Evolutionary conservation across 2,797 vertebrate genomes (phyloP), one percentile per base, ranked within the genome.

Genomic region (Xyrichtys novacula): DNA sequence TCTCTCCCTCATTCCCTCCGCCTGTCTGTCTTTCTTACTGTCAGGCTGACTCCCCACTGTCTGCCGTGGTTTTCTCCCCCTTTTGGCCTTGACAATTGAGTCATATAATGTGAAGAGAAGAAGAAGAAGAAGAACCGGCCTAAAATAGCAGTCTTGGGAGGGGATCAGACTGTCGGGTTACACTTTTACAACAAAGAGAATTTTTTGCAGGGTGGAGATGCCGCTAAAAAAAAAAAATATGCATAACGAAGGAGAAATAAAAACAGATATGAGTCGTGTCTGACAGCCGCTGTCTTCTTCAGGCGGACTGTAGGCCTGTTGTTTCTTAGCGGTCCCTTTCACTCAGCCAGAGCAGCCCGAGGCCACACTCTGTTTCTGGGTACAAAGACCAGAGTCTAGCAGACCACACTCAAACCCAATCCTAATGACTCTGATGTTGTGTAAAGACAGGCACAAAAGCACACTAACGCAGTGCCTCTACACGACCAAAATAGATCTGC

Each of bases 21-120:
- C 31, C 56, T 39, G 56, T 57, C 79, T 40, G 50, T 74, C 85
- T 80, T 17, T 71, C 73, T 77, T 47, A 74, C 80, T 49, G 79
- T 86, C 84, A 87, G 76, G 9, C 73, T 29, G 78, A 88, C 86
- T 90, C 86, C 81, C 48, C 75, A 77, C 76, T 77, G 88, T 89
- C 82, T 86, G 84, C 81, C 11, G 71, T 71, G 78, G 81, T 80
- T 84, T 81, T 69, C 62, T 42, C 46, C 60, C 59, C 65, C 53
- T 74, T n/a, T 83, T 70, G 66, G 67, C 79, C 76, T 78, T 44
- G 64, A 86, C 58, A 42, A 62, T n/a, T 43, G 67, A 85, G 55
- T 84, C 81, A 87, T 53, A 66, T 55, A 47, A 39, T 65, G 55
- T 39, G 44, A 73, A 68, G 84, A 80, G 72, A 80, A 84, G 55